These are phyloP conservation scores for Troides oblongomaculatus DNA, from an alignment of 2,888 invertebrate genomes.

Conservation along the genomic window DNA sequence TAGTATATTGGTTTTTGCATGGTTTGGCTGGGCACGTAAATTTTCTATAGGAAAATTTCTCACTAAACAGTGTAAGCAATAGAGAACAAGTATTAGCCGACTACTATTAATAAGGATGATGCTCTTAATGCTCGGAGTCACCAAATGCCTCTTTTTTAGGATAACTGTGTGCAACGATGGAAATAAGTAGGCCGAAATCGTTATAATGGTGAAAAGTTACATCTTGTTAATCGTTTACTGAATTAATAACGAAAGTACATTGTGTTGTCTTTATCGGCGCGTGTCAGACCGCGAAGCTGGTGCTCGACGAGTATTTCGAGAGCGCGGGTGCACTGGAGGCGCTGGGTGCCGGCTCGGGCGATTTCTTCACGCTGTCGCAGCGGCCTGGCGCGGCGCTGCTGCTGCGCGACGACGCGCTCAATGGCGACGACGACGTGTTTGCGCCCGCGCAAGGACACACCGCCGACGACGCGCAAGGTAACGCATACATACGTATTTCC, in stretches of 20 bases:
- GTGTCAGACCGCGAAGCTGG: slow-evolving; percentile 89
- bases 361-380: slow-evolving; percentile 78
- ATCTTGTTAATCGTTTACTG: too few species aligned
- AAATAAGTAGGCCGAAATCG: too few species aligned
- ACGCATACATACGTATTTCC: background rate
- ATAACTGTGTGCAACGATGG: too few species aligned
- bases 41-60: too few species aligned
- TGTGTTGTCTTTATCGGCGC: slow-evolving; percentile 8
- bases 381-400: slow-evolving; percentile 73
- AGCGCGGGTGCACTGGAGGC: slow-evolving; percentile 73
- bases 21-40: too few species aligned
- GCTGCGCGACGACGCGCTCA: slow-evolving; percentile 69
- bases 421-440: slow-evolving; percentile 72
- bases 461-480: slow-evolving; percentile 22
- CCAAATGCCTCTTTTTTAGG: too few species aligned
- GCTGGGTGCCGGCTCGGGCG: slow-evolving; percentile 73
- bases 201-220: too few species aligned
- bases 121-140: too few species aligned
- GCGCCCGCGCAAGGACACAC: slow-evolving; percentile 34
- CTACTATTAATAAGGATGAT: too few species aligned
- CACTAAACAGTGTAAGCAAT: too few species aligned
- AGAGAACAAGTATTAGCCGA: too few species aligned
- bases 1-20: too few species aligned
- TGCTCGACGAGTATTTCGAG: slow-evolving; percentile 91
- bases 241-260: background rate